A percentile compares a stretch with the other conserved stretches of the same genome.
These are phyloP conservation scores for Euclidia mi DNA, from an alignment of 2,888 invertebrate species.

Conservation along the genomic window DNA sequence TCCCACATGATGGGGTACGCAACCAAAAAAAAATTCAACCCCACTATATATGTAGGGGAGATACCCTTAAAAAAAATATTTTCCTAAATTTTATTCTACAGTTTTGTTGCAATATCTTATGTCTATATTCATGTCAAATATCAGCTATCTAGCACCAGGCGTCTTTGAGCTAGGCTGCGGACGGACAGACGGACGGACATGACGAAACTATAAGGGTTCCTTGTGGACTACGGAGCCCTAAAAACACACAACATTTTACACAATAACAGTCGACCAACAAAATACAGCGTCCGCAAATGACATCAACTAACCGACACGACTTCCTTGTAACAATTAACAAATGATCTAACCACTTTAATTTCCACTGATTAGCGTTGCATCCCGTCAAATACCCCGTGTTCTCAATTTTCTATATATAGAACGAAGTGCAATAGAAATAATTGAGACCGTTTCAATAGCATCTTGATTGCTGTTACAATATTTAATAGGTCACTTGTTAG, in stretches of 20 bases:
- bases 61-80: too few relatives aligned
- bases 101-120: too few relatives aligned
- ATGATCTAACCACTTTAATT: conserved; percentile 59
- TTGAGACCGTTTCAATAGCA: conserved; percentile 33
- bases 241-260: not conserved
- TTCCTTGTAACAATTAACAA: conserved; percentile 54
- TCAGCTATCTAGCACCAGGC: too few relatives aligned
- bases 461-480: conserved; percentile 39
- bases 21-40: too few relatives aligned
- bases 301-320: conserved; percentile 27
- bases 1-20: too few relatives aligned
- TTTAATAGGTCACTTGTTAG: conserved; percentile 28
- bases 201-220: too few relatives aligned
- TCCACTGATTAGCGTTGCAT: conserved; percentile 57
- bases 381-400: conserved; percentile 36
- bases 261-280: not conserved
- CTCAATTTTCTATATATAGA: conserved; percentile 57
- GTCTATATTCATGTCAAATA: too few relatives aligned
- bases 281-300: conserved; percentile 23
- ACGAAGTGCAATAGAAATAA: conserved; percentile 52
- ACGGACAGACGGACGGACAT: too few relatives aligned
- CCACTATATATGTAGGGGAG: too few relatives aligned
- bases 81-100: too few relatives aligned
- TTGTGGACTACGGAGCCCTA: too few relatives aligned
- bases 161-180: too few relatives aligned